Evolutionary conservation across 2,113 vertebrate genomes (phyloP).

Genomic region (Corvus moneduloides): DNA sequence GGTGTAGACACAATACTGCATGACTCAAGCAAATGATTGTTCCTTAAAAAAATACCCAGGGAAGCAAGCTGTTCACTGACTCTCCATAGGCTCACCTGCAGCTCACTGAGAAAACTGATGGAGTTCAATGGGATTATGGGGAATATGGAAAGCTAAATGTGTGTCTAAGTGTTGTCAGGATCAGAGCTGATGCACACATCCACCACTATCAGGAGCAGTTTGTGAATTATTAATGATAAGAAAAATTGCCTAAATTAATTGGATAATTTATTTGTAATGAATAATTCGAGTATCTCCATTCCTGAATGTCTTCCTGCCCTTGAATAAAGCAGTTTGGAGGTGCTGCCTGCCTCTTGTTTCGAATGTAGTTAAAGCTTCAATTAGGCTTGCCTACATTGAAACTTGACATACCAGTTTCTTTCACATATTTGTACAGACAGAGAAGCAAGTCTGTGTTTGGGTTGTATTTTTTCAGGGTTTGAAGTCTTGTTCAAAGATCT

Average conservation of each 20-base stretch:
- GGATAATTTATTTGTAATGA: conserved; percentile 64
- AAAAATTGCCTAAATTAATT: conserved; percentile 63
- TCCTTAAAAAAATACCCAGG: not conserved
- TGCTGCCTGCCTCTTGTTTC: conserved; percentile 67
- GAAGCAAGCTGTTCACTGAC: not conserved
- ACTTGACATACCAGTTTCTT: conserved; percentile 76
- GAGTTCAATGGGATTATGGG: conserved; percentile 12
- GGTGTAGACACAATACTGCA: not conserved
- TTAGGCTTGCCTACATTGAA: conserved; percentile 71
- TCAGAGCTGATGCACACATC: conserved; percentile 1
- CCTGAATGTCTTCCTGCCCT: conserved; percentile 69
- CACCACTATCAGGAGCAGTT: not conserved
- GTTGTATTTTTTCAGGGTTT: conserved; percentile 80
- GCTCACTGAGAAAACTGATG: not conserved
- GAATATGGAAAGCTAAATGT: conserved; percentile 33
- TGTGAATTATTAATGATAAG: conserved; percentile 59
- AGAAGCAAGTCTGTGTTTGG: conserved; percentile 76
- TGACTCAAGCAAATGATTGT: not conserved
- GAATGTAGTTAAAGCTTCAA: conserved; percentile 76
- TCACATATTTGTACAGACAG: conserved; percentile 77
- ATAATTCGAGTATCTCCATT: conserved; percentile 46
- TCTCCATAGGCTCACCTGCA: conserved; percentile 10
- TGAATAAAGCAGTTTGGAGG: conserved; percentile 67
- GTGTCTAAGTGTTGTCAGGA: conserved; percentile 30
- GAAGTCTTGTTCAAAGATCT: conserved; percentile 83